A percentile compares a stretch with the other conserved stretches of the same genome.
Evolutionary conservation across 92 coral and sea anemone genomes (phyloP).

Genomic region (Siderastrea siderea): DNA sequence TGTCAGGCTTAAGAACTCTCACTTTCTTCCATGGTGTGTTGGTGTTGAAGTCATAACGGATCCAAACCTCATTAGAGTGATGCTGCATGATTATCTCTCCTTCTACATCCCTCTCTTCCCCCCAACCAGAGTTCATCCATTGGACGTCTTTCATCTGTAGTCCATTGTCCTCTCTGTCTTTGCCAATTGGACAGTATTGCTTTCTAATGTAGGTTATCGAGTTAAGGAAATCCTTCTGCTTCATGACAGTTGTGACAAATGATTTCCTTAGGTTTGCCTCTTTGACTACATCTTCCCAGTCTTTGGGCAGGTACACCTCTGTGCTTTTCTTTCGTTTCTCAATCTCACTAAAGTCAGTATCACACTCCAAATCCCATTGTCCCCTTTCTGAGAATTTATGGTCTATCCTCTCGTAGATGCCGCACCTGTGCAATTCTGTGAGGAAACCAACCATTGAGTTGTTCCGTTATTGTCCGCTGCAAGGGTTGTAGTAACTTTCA

Average conservation of each 20-base stretch:
- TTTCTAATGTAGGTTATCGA: neutral
- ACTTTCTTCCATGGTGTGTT: slow-evolving; percentile 58
- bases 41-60: neutral
- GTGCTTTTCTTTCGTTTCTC: slow-evolving; percentile 27
- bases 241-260: neutral
- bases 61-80: slow-evolving; percentile 50
- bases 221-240: neutral
- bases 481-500: no score
- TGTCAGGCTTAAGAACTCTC: neutral
- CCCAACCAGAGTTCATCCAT: slow-evolving; percentile 67
- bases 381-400: no score
- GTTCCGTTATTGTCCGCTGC: no score
- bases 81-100: slow-evolving; percentile 1
- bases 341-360: slow-evolving; percentile 55
- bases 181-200: neutral
- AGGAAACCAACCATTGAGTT: no score
- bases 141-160: slow-evolving; percentile 13
- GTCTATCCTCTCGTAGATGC: no score
- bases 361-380: slow-evolving; percentile 9
- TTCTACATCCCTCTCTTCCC: slow-evolving; percentile 7
- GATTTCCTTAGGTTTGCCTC: slow-evolving; percentile 35
- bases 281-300: slow-evolving; percentile 28
- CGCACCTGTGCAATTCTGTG: no score
- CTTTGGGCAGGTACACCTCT: slow-evolving; percentile 34
- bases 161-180: neutral